These are phyloP conservation scores for Trematomus loennbergii DNA, from an alignment of 2,113 vertebrate genomes.

Conservation along the genomic window DNA sequence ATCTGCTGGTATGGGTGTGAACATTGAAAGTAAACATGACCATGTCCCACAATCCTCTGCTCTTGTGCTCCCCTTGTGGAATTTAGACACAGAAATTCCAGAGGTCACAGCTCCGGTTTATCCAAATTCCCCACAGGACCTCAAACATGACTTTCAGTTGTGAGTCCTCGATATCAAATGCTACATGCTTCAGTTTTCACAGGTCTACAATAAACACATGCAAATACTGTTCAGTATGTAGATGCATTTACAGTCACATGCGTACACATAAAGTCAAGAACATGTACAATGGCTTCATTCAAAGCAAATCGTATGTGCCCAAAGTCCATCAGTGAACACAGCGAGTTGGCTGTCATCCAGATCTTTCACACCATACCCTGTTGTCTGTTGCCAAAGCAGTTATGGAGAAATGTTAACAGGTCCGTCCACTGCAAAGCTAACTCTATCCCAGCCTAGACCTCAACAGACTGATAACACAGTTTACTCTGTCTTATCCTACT, in stretches of 20 bases:
- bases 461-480: slow-evolving; percentile 79
- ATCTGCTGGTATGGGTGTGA: slow-evolving; percentile 71
- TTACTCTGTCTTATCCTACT: slow-evolving; percentile 77
- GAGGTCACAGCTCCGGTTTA: slow-evolving; percentile 62
- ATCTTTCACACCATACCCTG: slow-evolving; percentile 56
- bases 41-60: slow-evolving; percentile 69
- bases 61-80: slow-evolving; percentile 60
- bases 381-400: slow-evolving; percentile 59
- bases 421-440: slow-evolving; percentile 76
- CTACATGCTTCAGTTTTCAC: not conserved
- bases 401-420: slow-evolving; percentile 83
- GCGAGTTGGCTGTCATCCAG: slow-evolving; percentile 54
- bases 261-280: not conserved
- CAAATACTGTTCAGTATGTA: not conserved
- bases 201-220: not conserved
- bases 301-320: slow-evolving; percentile 34
- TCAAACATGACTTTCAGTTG: slow-evolving; percentile 32
- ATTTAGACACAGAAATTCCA: slow-evolving; percentile 73
- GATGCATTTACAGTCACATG: not conserved
- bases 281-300: not conserved
- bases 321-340: slow-evolving; percentile 47
- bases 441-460: slow-evolving; percentile 56
- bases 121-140: slow-evolving; percentile 55
- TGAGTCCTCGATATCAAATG: slow-evolving; percentile 23
- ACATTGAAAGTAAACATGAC: slow-evolving; percentile 72